These are phyloP conservation scores for Podotricha telesiphe DNA, from an alignment of 2,888 invertebrate genomes.

Conservation along the genomic window DNA sequence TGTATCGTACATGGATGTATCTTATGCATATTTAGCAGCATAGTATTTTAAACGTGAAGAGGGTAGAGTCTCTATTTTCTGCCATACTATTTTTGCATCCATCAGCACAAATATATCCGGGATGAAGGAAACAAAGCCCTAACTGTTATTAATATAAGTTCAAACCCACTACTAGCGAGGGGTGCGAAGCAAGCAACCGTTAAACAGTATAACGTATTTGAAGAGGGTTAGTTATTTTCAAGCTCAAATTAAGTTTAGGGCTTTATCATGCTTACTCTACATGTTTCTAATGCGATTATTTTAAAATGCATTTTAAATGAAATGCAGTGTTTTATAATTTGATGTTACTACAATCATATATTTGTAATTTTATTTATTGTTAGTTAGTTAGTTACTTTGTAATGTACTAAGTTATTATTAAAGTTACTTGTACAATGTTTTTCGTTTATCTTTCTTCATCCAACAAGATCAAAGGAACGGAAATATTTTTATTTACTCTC, in stretches of 20 bases:
- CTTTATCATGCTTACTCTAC: conserved; percentile 8
- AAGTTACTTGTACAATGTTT: too few relatives aligned
- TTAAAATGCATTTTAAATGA: not conserved
- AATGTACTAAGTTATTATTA: too few relatives aligned
- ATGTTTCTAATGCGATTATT: not conserved
- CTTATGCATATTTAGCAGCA: not conserved
- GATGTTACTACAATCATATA: too few relatives aligned
- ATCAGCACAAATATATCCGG: conserved; percentile 7
- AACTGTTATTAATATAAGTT: conserved; percentile 19
- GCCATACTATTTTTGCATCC: conserved; percentile 8
- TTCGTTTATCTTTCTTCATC: too few relatives aligned
- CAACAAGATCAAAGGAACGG: too few relatives aligned
- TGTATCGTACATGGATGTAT: too few relatives aligned
- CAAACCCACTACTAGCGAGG: not conserved
- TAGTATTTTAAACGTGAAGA: not conserved
- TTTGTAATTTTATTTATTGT: too few relatives aligned
- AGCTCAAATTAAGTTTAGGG: conserved; percentile 14
- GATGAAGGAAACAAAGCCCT: conserved; percentile 12
- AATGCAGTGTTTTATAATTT: not conserved
- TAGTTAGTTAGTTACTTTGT: too few relatives aligned
- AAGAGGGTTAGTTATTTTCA: conserved; percentile 25
- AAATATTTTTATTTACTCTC: too few relatives aligned
- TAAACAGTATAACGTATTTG: conserved; percentile 20
- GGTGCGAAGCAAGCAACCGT: conserved; percentile 8
- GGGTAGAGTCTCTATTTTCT: conserved; percentile 9